Evolutionary conservation across 2,113 vertebrate genomes (phyloP).

Genomic region (Galbula dea): DNA sequence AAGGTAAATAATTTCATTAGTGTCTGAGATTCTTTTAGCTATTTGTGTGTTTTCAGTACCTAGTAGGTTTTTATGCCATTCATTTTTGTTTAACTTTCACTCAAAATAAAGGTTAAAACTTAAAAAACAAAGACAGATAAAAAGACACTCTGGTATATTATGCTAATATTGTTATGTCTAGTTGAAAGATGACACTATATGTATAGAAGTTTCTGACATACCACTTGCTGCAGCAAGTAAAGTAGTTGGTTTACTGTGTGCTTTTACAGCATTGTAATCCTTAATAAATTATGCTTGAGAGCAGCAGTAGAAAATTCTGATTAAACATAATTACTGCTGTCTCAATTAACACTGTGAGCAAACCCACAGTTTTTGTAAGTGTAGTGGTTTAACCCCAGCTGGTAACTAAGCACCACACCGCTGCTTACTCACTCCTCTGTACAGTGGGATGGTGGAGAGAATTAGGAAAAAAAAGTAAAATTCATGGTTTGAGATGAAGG

Average conservation of each 20-base stretch:
- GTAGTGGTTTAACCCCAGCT: background rate
- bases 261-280: background rate
- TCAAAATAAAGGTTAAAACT: background rate
- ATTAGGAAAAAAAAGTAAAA: background rate
- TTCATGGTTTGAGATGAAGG: background rate
- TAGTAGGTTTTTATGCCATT: background rate
- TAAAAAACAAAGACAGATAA: background rate
- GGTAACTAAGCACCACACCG: background rate
- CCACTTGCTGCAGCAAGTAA: background rate
- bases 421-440: background rate
- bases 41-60: background rate
- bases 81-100: background rate
- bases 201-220: background rate
- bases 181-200: background rate
- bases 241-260: background rate
- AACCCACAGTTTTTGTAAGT: background rate
- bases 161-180: background rate
- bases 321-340: background rate
- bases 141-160: background rate
- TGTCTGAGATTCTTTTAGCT: background rate
- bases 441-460: background rate
- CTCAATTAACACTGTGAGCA: background rate
- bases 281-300: background rate
- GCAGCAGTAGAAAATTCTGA: background rate
- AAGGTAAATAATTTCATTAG: constrained; percentile 73